These are phyloP conservation scores for Lasiommata megera DNA, from an alignment of 2,888 invertebrate species.

Conservation along the genomic window DNA sequence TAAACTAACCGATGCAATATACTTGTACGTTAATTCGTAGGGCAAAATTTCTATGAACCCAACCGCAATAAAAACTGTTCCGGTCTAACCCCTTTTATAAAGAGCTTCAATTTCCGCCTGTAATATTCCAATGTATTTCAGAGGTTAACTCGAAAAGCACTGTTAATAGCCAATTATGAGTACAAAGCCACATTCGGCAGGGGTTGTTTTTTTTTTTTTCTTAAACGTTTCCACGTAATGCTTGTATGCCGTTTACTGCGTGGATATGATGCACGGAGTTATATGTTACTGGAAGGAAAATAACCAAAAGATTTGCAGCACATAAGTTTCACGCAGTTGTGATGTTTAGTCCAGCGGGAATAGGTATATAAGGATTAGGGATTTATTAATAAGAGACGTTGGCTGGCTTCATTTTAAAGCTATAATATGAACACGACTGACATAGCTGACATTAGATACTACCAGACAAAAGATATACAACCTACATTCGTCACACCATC, in stretches of 20 bases:
- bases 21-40: background rate
- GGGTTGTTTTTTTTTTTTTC: slow-evolving; percentile 40
- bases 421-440: no score
- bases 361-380: no score
- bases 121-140: slow-evolving; percentile 35
- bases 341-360: no score
- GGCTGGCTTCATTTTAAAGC: no score
- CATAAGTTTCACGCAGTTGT: no score
- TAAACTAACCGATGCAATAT: background rate
- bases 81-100: slow-evolving; percentile 25
- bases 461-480: no score
- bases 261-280: slow-evolving; percentile 18
- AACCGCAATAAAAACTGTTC: slow-evolving; percentile 20
- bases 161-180: slow-evolving; percentile 44
- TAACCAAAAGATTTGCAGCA: no score
- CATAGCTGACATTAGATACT: no score
- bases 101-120: slow-evolving; percentile 45
- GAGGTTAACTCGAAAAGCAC: slow-evolving; percentile 30
- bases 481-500: no score
- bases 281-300: slow-evolving; percentile 12
- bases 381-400: no score
- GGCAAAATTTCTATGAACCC: slow-evolving; percentile 3
- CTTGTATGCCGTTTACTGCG: slow-evolving; percentile 16
- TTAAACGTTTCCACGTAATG: slow-evolving; percentile 27
- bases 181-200: slow-evolving; percentile 39